A percentile compares a stretch with the other conserved stretches of the same genome.
Evolutionary conservation across 2,888 invertebrate species (phyloP).

Genomic region (Entomobrya multifasciata): DNA sequence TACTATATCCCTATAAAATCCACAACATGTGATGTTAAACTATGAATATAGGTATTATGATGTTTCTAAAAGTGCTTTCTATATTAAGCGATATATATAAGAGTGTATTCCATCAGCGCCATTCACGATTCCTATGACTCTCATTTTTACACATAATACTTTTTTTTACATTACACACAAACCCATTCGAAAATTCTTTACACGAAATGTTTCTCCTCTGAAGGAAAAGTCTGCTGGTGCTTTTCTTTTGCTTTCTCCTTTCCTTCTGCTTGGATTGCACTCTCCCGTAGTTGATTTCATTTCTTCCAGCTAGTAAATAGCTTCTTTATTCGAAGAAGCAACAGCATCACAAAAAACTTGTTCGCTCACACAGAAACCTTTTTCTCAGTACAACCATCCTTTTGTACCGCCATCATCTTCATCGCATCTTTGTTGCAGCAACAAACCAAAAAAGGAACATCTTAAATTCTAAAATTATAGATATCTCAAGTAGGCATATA

Average conservation of each 20-base stretch:
- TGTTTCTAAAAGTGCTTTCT: no score
- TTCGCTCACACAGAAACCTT: not conserved
- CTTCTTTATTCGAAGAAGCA: constrained; percentile 36
- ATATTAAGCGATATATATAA: no score
- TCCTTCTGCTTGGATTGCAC: constrained; percentile 20
- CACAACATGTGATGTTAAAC: not conserved
- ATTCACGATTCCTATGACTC: not conserved
- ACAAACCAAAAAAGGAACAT: constrained; percentile 11
- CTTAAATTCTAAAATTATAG: constrained; percentile 42
- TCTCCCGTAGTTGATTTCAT: constrained; percentile 43
- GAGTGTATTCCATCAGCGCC: not conserved
- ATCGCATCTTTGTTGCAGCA: not conserved
- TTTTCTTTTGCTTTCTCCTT: not conserved
- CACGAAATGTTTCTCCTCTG: not conserved
- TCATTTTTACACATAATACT: constrained; percentile 6
- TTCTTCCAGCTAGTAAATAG: constrained; percentile 46
- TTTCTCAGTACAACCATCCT: not conserved
- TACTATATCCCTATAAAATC: not conserved
- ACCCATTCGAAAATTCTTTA: not conserved
- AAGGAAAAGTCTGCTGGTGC: constrained; percentile 15
- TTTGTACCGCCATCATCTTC: constrained; percentile 16
- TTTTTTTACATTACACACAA: constrained; percentile 38
- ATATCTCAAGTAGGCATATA: no score
- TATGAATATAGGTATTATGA: not conserved
- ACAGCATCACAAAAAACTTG: constrained; percentile 8